Evolutionary conservation across 2,797 vertebrate species (phyloP).

Genomic region (Euphonia xanthogaster): DNA sequence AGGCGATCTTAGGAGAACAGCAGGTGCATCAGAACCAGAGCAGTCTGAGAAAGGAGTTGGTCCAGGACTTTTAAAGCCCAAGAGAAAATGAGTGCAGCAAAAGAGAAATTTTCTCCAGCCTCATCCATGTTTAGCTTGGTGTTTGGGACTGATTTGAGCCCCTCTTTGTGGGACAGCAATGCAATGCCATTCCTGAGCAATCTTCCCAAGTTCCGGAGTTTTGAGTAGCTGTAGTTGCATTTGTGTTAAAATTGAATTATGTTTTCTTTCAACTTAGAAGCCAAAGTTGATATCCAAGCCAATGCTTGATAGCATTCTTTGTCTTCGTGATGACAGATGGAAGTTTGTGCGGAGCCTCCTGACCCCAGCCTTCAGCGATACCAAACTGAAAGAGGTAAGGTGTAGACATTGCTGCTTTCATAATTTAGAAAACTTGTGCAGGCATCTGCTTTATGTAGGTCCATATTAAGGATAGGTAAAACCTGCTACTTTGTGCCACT

Average conservation of each 20-base stretch:
- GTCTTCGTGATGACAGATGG: conserved; percentile 85
- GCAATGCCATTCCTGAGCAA: neutral
- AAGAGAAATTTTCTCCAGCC: neutral
- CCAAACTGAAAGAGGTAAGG: conserved; percentile 88
- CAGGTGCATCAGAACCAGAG: neutral
- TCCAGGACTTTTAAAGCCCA: neutral
- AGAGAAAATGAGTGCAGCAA: neutral
- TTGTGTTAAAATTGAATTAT: neutral
- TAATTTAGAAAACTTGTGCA: neutral
- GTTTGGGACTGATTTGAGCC: neutral
- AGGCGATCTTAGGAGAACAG: neutral
- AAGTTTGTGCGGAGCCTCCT: conserved; percentile 80
- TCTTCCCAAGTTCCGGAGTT: neutral
- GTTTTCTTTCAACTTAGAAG: conserved; percentile 71
- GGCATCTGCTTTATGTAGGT: neutral
- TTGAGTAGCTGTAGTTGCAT: neutral
- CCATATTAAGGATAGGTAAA: neutral
- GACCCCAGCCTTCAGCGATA: conserved; percentile 80
- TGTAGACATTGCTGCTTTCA: neutral
- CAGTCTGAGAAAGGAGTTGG: neutral
- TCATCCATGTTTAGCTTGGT: neutral
- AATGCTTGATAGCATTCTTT: conserved; percentile 84
- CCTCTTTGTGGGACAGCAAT: neutral
- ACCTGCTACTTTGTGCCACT: neutral
- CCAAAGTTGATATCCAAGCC: conserved; percentile 80